Evolutionary conservation across 1,140 invertebrate species (phyloP).

Genomic region (Drosophila tropicalis): DNA sequence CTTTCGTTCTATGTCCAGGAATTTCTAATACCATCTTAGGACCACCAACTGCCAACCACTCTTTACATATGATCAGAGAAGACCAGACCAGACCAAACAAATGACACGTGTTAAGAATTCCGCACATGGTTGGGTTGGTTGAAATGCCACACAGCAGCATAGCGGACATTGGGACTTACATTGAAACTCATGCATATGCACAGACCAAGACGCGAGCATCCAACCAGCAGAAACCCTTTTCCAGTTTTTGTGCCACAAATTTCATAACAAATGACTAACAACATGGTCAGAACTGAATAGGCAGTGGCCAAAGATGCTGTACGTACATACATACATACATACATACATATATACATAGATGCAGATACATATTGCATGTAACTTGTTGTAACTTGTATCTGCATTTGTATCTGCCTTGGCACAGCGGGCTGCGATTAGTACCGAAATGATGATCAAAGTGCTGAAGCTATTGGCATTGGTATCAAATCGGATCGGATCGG

Average conservation of each 20-base stretch:
- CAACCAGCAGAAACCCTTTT: constrained; percentile 18
- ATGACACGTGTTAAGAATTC: constrained; percentile 77
- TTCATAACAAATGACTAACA: constrained; percentile 81
- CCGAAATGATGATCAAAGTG: constrained; percentile 78
- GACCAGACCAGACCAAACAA: constrained; percentile 41
- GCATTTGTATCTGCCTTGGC: constrained; percentile 57
- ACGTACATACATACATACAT: constrained; percentile 14
- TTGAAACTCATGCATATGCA: constrained; percentile 67
- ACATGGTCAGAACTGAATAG: constrained; percentile 73
- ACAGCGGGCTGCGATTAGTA: constrained; percentile 71
- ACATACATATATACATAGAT: constrained; percentile 31
- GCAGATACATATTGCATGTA: constrained; percentile 20
- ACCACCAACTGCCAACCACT: constrained; percentile 18
- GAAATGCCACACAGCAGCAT: constrained; percentile 74
- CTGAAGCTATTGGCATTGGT: constrained; percentile 28
- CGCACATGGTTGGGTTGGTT: constrained; percentile 62
- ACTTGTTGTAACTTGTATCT: constrained; percentile 41
- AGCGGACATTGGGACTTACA: constrained; percentile 10
- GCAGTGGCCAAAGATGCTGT: constrained; percentile 50
- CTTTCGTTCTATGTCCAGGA: background rate
- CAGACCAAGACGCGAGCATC: constrained; percentile 40
- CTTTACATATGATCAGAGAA: background rate
- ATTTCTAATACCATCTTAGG: constrained; percentile 34
- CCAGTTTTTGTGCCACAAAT: constrained; percentile 29
- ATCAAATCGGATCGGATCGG: constrained; percentile 28